Conservation (phyloP, 2,888 invertebrate species). For the Ophraella communa region DNA sequence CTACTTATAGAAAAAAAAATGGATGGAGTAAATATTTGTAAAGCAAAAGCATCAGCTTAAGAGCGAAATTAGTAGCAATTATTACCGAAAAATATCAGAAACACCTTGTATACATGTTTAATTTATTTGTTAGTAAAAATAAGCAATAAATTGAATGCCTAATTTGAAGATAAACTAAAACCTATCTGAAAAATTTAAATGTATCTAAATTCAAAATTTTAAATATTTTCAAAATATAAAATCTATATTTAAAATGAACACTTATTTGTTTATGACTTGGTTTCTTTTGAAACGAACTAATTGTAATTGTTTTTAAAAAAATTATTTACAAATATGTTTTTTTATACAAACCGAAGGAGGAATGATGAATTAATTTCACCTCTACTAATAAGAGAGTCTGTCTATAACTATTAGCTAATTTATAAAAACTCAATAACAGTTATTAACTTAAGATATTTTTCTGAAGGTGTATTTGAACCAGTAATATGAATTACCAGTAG, state of each 20-base stretch:
- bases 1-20: background rate
- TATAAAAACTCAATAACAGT: no score
- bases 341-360: no score
- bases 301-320: no score
- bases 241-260: background rate
- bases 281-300: background rate
- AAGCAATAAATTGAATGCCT: background rate
- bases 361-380: no score
- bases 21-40: background rate
- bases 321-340: no score
- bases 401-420: no score
- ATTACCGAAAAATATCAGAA: background rate
- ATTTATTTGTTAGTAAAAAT: constrained; percentile 4
- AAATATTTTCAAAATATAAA: background rate
- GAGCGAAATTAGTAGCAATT: background rate
- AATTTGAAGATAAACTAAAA: background rate
- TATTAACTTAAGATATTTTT: no score
- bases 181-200: background rate
- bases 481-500: no score
- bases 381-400: no score
- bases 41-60: constrained; percentile 4
- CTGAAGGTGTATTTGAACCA: no score
- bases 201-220: background rate
- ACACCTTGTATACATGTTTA: constrained; percentile 3
- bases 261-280: background rate